phyloP scores from a whole-genome alignment of 1,140 invertebrate species.

The Aleiodes sp. region DNA sequence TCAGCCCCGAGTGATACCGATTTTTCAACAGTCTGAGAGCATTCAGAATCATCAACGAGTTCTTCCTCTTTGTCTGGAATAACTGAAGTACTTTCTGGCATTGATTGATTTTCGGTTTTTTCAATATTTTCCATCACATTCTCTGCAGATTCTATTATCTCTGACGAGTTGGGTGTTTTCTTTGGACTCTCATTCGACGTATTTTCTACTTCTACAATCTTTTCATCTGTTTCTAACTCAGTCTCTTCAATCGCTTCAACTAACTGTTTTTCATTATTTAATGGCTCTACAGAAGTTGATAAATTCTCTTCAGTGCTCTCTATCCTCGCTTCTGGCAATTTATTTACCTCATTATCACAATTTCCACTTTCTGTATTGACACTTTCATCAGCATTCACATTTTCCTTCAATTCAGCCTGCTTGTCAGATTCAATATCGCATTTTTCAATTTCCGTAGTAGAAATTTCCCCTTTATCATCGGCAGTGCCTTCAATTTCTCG shows the following conservation, averaged over 20 bases:
- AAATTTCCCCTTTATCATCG: neutral
- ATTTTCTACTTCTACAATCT: neutral
- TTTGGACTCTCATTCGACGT: neutral
- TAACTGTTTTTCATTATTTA: conserved; percentile 11
- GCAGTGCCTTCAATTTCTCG: neutral
- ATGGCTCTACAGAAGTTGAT: neutral
- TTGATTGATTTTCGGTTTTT: neutral
- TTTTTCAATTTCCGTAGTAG: too few species aligned
- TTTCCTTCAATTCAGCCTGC: too few species aligned
- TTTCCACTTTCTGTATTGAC: neutral
- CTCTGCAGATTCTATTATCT: conserved; percentile 18
- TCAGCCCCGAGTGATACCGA: conserved; percentile 58
- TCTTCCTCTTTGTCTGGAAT: conserved; percentile 22
- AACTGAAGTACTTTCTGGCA: conserved; percentile 19
- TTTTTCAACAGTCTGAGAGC: conserved; percentile 47
- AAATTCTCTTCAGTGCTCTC: conserved; percentile 12
- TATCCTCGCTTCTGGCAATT: neutral
- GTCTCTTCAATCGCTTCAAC: conserved; percentile 1
- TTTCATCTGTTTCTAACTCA: conserved; percentile 21
- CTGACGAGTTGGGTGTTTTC: neutral
- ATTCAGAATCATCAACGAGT: conserved; percentile 37
- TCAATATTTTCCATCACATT: conserved; percentile 16
- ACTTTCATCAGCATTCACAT: neutral
- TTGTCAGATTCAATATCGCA: too few species aligned
- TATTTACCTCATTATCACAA: neutral